These are phyloP conservation scores for Neodiprion virginianus DNA, from an alignment of 1,140 invertebrate species.

Conservation along the genomic window DNA sequence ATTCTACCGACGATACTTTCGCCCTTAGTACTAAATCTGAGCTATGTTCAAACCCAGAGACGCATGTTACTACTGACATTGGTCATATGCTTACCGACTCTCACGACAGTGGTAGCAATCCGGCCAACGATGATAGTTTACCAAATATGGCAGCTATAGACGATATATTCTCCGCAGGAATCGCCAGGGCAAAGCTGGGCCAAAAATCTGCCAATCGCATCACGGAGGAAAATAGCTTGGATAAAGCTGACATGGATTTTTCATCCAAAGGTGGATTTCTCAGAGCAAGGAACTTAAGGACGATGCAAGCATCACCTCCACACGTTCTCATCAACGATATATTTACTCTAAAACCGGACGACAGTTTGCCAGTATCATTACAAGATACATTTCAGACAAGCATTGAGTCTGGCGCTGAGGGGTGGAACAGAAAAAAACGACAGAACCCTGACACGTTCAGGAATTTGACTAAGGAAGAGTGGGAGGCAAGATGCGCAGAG, in stretches of 20 bases:
- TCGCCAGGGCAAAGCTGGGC: conserved; percentile 33
- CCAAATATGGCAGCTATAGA: conserved; percentile 25
- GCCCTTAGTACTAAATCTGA: no score
- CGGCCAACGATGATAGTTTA: no score
- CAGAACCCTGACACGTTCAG: conserved; percentile 48
- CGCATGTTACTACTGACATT: no score
- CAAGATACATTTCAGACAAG: no score
- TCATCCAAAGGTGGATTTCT: background rate
- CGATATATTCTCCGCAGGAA: conserved; percentile 41
- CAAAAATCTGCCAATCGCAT: conserved; percentile 21
- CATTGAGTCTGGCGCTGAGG: conserved; percentile 16
- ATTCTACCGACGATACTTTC: no score
- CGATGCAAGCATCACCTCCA: background rate
- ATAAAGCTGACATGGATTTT: conserved; percentile 18
- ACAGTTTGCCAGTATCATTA: background rate
- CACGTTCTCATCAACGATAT: conserved; percentile 37
- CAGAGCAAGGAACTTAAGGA: background rate
- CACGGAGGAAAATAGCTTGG: conserved; percentile 12
- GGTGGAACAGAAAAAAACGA: conserved; percentile 43
- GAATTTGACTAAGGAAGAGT: conserved; percentile 58
- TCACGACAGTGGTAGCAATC: no score
- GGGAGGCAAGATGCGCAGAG: conserved; percentile 51
- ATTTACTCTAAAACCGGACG: conserved; percentile 31
- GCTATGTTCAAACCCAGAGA: no score
- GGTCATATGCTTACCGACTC: no score